Base-by-base conservation (phyloP, 2,888 invertebrate genomes). In the Acleris literana region DNA sequence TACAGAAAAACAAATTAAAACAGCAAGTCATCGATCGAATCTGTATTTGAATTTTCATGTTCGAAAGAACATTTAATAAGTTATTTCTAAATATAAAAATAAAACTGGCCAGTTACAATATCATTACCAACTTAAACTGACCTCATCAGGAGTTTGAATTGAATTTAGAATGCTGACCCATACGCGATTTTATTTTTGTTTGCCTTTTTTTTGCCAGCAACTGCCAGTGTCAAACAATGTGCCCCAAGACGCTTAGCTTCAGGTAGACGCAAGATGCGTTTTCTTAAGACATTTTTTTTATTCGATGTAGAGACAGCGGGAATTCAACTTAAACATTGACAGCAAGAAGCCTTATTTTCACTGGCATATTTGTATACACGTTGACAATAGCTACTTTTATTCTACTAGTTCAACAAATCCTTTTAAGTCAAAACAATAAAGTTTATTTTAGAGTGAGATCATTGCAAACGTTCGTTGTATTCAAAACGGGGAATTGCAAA, bases 211-310 rank as follows among this genome's bases (percentile, higher is more conserved):
- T 57, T 62, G 56, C 56, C 13, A 13, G 25, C 29, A 62, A 61
- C 56, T 46, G 46, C 66, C 46, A 33, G 39, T 52, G 46, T 22
- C 64, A 43, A 60, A 59, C 63, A 64, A 64, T 71, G 73, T 70
- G 68, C 20, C 60, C 60, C 71, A 78, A 78, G 76, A 78, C 76
- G 73, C 61, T 74, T 55, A 69, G 76, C 76, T 68, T 76, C 91
- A 91, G 92, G 92, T 92, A 90, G 78, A 77, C 74, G 84, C 85
- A 90, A 91, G 90, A 91, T 90, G 88, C 81, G 80, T 84, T 82
- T 83, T 85, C 89, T 88, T 89, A 87, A 89, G 90, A 87, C 87
- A 84, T 72, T 80, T 79, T 82, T 75, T 68, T 70, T 39, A 9
- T 59, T 66, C 46, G 16, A 43, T 3, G 17, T 1, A 11, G 5